Evolutionary conservation across 2,113 vertebrate species (phyloP), one percentile per base, ranked within the genome.

Genomic region (Pyrgilauda ruficollis): DNA sequence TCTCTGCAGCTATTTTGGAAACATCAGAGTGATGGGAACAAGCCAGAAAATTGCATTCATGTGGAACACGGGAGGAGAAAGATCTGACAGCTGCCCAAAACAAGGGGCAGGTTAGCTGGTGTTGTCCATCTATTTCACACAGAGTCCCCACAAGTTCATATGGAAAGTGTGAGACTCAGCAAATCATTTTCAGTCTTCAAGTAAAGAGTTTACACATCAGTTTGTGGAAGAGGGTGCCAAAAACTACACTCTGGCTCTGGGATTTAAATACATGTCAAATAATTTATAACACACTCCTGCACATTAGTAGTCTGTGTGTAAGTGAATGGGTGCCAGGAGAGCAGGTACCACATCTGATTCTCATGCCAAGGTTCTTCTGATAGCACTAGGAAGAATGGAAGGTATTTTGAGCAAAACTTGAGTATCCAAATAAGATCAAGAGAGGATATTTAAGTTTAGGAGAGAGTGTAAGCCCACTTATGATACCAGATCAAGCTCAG

Each of bases 161-260:
- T 18, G 61, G 47, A 79, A 89, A 49, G 46, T 76, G 72, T 74
- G 88, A 94, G 58, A 73, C 43, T 6, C 79, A 90, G 75, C 26
- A 87, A 93, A 88, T 46, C 10, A 67, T 85, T 88, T 83, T 69
- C 68, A 88, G 59, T 55, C 50, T 92, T 92, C 67, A 95, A 58
- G 89, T 77, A 35, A 68, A 89, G 49, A 46, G 49, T 87, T 93
- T 88, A 17, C 53, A 64, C 59, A 74, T 58, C 79, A 67, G 35
- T 56, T 74, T 15, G 1, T 88, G 59, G 83, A 92, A 86, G 33
- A 80, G 27, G 43, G 61, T 92, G 92, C 82, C 78, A 93, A 84
- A 74, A 90, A 59, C 4, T 52, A 43, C 50, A 58, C 59, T 68
- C 24, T 53, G 74, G 43, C 59, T 88, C 79, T 79, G 64, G 88